phyloP scores from a whole-genome alignment of 2,888 invertebrate genomes.

The Neelides folsomi region DNA sequence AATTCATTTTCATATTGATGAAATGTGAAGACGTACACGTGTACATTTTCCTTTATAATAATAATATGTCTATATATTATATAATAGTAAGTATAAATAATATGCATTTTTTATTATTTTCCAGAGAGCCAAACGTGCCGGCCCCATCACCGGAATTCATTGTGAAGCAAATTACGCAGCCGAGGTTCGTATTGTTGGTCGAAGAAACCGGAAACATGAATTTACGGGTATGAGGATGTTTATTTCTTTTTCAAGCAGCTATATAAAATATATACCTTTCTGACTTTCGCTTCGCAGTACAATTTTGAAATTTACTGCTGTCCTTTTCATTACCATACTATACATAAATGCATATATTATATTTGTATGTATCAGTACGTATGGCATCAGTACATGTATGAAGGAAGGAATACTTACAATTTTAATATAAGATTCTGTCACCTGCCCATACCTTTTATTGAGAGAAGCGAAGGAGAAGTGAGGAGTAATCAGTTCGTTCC shows the following conservation, averaged over 20 bases:
- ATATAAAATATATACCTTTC: neutral
- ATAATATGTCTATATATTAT: neutral
- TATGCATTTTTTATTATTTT: conserved; percentile 7
- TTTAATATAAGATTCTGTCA: too few relatives aligned
- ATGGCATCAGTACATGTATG: too few relatives aligned
- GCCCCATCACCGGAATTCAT: conserved; percentile 31
- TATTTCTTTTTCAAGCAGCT: neutral
- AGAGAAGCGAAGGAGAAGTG: conserved; percentile 1
- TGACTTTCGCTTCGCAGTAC: neutral
- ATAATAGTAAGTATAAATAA: neutral
- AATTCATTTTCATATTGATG: too few relatives aligned
- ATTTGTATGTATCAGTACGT: neutral
- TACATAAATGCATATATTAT: neutral
- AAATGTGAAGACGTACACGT: too few relatives aligned
- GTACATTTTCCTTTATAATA: neutral
- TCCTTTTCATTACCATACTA: neutral
- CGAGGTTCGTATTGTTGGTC: conserved; percentile 31
- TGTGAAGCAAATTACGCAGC: conserved; percentile 31
- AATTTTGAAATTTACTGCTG: neutral
- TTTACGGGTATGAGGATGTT: conserved; percentile 28
- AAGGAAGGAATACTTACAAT: neutral
- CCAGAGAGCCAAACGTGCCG: conserved; percentile 31
- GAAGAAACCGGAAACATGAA: conserved; percentile 34
- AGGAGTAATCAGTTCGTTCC: conserved; percentile 22
- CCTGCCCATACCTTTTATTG: too few relatives aligned